Evolutionary conservation across 2,113 vertebrate genomes (phyloP).

Genomic region (Sturnira hondurensis): DNA sequence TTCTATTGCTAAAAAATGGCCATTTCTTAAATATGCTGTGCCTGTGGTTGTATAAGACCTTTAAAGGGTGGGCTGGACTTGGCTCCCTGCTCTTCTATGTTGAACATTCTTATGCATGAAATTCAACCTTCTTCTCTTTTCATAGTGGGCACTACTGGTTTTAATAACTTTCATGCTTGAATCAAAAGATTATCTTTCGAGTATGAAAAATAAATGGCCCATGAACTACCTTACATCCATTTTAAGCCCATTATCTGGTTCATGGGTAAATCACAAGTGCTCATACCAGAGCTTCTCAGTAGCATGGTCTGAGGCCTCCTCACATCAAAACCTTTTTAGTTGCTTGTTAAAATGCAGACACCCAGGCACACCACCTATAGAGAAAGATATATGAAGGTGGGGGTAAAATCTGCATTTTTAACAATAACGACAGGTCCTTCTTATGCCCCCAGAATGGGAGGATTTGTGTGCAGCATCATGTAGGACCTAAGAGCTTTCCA

Average conservation of each 20-base stretch:
- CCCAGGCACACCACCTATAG: neutral
- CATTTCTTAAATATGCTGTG: neutral
- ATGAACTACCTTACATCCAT: neutral
- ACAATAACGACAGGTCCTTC: neutral
- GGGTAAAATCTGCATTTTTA: neutral
- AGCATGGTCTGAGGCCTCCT: neutral
- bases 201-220: neutral
- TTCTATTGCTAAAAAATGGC: neutral
- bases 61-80: neutral
- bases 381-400: neutral
- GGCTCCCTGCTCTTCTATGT: neutral
- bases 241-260: neutral
- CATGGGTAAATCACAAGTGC: neutral
- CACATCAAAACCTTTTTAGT: neutral
- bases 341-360: conserved; percentile 31
- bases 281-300: neutral
- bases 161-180: conserved; percentile 12
- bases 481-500: neutral
- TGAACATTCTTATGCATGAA: neutral
- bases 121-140: conserved; percentile 14
- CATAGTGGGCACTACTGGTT: neutral
- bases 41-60: neutral
- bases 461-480: neutral
- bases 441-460: neutral
- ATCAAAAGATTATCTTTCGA: conserved; percentile 3